A percentile compares a stretch with the other conserved stretches of the same genome.
phyloP scores from a whole-genome alignment of 2,888 invertebrate genomes.

The Teleogryllus oceanicus region DNA sequence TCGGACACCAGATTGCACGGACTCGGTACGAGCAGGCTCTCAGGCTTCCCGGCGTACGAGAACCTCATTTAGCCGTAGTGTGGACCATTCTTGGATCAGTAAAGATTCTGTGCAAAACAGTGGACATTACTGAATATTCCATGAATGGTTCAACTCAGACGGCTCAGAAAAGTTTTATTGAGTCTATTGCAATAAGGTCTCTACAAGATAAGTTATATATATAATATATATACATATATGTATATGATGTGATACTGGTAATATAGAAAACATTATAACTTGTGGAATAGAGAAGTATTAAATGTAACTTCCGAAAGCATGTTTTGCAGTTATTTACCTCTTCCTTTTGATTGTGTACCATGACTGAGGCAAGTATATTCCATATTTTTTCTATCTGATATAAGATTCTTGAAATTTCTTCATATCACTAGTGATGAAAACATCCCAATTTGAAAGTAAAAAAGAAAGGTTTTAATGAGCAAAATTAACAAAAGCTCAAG shows the following conservation, averaged over 20 bases:
- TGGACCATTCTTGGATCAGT: slow-evolving; percentile 36
- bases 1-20: slow-evolving; percentile 33
- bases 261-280: slow-evolving; percentile 37
- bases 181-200: slow-evolving; percentile 37
- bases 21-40: slow-evolving; percentile 32
- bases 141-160: slow-evolving; percentile 35
- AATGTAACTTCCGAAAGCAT: slow-evolving; percentile 36
- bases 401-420: no score
- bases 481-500: no score
- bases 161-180: slow-evolving; percentile 32
- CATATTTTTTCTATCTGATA: no score
- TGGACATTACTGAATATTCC: slow-evolving; percentile 31
- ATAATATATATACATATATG: slow-evolving; percentile 33
- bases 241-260: slow-evolving; percentile 37
- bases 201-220: slow-evolving; percentile 33
- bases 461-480: no score
- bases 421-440: no score
- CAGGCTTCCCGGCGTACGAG: slow-evolving; percentile 26
- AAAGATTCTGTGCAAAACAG: not conserved
- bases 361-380: no score
- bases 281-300: slow-evolving; percentile 38
- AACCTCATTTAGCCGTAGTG: slow-evolving; percentile 25
- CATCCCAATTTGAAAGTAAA: no score
- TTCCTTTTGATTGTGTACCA: not conserved
- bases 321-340: not conserved